Percentiles rank a stretch among this genome's conserved stretches.
These are phyloP conservation scores for Megaustenia siamemsis DNA, from an alignment of 2,888 invertebrate species.

Conservation along the genomic window DNA sequence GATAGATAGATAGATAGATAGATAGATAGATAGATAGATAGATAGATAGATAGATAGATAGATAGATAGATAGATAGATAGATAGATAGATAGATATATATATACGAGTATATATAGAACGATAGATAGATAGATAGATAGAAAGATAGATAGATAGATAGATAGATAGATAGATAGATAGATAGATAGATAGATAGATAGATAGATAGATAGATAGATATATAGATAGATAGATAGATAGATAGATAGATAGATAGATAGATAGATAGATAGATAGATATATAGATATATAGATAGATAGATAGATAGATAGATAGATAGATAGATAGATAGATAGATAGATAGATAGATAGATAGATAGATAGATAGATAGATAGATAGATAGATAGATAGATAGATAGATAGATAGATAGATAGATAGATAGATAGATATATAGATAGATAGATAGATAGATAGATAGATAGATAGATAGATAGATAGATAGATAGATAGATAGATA, in stretches of 20 bases:
- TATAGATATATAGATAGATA: neutral
- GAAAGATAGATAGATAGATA: neutral
- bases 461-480: constrained; percentile 33
- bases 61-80: no score
- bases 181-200: neutral
- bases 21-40: no score
- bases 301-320: neutral
- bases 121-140: neutral
- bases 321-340: neutral
- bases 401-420: constrained; percentile 40
- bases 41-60: no score
- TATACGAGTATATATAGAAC: no score
- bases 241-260: neutral
- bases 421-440: constrained; percentile 42
- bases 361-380: neutral
- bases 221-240: neutral
- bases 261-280: neutral
- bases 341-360: neutral
- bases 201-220: neutral
- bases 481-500: constrained; percentile 21
- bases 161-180: neutral
- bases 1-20: no score
- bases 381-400: constrained; percentile 32
- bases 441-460: constrained; percentile 36
- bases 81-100: no score